A percentile compares a stretch with the other conserved stretches of the same genome.
Conservation (phyloP, 2,113 vertebrate species). For the Proteles cristata region DNA sequence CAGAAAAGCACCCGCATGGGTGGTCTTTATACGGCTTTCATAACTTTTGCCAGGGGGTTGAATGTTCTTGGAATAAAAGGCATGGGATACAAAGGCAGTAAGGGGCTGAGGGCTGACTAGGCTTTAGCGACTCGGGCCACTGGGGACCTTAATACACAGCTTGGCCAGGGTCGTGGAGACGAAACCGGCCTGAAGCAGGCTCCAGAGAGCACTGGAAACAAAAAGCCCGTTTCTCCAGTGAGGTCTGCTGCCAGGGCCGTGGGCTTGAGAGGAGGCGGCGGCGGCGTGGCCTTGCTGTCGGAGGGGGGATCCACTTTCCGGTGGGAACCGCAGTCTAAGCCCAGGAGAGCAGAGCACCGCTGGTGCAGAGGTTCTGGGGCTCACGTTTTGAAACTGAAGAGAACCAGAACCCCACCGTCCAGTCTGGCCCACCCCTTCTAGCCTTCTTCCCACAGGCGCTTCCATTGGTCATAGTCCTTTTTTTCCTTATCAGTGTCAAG, state of each 20-base stretch:
- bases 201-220: too few species aligned
- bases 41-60: background rate
- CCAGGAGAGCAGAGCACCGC: background rate
- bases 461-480: accelerated
- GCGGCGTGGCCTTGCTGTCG: too few species aligned
- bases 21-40: background rate
- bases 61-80: background rate
- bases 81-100: background rate
- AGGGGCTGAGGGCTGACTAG: background rate
- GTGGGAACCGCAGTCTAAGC: background rate
- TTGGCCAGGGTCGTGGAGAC: too few species aligned
- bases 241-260: background rate
- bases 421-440: background rate
- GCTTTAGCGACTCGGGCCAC: background rate
- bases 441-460: background rate
- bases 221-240: accelerated
- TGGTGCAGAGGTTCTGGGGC: too few species aligned
- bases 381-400: background rate
- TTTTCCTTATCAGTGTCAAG: background rate
- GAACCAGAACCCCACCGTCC: accelerated
- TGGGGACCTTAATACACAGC: background rate
- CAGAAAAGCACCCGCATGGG: background rate
- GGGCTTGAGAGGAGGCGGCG: too few species aligned
- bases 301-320: background rate
- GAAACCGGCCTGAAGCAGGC: background rate